Evolutionary conservation across 2,113 vertebrate genomes (phyloP).

Genomic region (Tamias sibiricus): DNA sequence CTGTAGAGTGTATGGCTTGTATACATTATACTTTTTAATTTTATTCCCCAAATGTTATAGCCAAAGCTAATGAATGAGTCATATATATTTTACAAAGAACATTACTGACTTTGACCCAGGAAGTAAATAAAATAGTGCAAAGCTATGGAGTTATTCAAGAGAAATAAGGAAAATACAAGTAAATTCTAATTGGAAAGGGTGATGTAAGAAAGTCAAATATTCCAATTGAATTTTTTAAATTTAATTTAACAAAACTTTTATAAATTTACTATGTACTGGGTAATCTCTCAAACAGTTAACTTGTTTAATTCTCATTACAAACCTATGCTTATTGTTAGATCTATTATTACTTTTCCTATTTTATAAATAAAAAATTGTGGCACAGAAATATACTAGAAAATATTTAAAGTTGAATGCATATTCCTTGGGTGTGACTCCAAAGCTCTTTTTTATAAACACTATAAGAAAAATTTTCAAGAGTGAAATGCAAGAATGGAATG

Average conservation of each 20-base stretch:
- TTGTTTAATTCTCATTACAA: slow-evolving; percentile 17
- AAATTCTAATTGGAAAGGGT: not conserved
- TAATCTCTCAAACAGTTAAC: not conserved
- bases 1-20: not conserved
- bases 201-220: not conserved
- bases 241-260: not conserved
- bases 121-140: not conserved
- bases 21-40: not conserved
- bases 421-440: not conserved
- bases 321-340: not conserved
- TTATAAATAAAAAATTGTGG: not conserved
- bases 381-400: not conserved
- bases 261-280: not conserved
- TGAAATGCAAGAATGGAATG: not conserved
- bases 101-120: not conserved
- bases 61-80: not conserved
- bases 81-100: not conserved
- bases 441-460: not conserved
- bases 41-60: not conserved
- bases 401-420: not conserved
- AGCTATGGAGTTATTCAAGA: not conserved
- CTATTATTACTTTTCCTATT: not conserved
- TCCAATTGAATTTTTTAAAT: not conserved
- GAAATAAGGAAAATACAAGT: not conserved
- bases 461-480: not conserved